Base-by-base conservation (phyloP, 2,888 invertebrate species). In the Mesorhabditis spiculigera region DNA sequence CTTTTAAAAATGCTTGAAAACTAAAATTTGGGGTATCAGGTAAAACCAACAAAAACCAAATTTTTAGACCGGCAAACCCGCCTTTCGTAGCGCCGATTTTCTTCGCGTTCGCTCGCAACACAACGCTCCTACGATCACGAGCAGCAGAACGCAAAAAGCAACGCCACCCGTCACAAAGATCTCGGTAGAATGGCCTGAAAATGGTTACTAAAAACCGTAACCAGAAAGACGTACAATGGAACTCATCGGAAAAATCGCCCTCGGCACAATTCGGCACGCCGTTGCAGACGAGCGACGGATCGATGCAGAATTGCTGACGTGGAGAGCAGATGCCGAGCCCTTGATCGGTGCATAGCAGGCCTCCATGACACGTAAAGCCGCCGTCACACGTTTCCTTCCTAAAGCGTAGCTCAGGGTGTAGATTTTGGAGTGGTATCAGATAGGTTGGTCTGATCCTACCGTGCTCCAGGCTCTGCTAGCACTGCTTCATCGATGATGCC, bases 221-320 rank as follows among this genome's bases (percentile, higher is more conserved):
- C 8, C 58, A 50, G 58, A 50, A n/a, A 50, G 58, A 13, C 76
- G 70, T 58, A 81, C 81, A 81, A 68, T 80, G 75, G 45, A 74
- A 70, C 66, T 81, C 81, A 67, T 81, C 87, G 42, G 85, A 85
- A 61, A 85, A 80, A 73, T 88, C 87, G 6, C 82, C 83, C 68
- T 87, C 87, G 43, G 86, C 86, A 77, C 88, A 88, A 73, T 88
- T 87, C 16, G 86, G 81, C 42, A 86, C 71, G 44, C 87, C 87
- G 77, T 88, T 86, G 74, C 88, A 88, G 5, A 86, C 83, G 8
- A 87, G 79, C 4, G 86, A 82, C 45, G 80, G 76, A 69, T 87
- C 84, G 69, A 88, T 87, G 72, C 88, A 88, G 65, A 87, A 86
- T 42, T 82, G 77, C 6, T 50, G n/a, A 10, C n/a, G 8, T 50